phyloP scores from a whole-genome alignment of 2,888 invertebrate genomes.

The Drosophila cognata region DNA sequence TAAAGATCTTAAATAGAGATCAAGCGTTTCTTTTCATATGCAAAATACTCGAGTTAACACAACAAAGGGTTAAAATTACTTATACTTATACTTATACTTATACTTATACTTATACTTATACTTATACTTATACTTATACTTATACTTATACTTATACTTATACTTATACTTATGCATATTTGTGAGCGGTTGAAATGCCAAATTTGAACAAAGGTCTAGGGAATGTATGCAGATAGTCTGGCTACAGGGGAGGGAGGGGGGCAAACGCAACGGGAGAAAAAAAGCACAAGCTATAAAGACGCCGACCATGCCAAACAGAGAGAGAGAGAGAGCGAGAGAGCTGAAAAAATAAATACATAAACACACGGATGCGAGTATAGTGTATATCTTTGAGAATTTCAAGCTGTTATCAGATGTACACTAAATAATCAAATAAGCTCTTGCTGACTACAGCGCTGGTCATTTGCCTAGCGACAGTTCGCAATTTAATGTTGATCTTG shows the following conservation, averaged over 20 bases:
- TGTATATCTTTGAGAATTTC: slow-evolving; percentile 20
- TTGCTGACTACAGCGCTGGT: slow-evolving; percentile 22
- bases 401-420: slow-evolving; percentile 43
- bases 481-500: background rate
- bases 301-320: background rate
- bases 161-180: background rate
- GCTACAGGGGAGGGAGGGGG: too few relatives aligned
- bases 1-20: slow-evolving; percentile 13
- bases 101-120: too few relatives aligned
- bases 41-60: slow-evolving; percentile 13
- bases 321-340: background rate
- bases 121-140: too few relatives aligned
- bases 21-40: slow-evolving; percentile 28
- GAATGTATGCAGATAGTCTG: background rate
- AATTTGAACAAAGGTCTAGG: slow-evolving; percentile 9
- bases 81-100: too few relatives aligned
- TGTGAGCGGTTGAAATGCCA: slow-evolving; percentile 11
- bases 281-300: slow-evolving; percentile 28
- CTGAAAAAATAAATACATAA: slow-evolving; percentile 6
- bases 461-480: slow-evolving; percentile 12
- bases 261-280: slow-evolving; percentile 30
- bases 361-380: slow-evolving; percentile 1
- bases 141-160: too few relatives aligned
- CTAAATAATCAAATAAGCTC: slow-evolving; percentile 31
- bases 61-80: slow-evolving; percentile 28